phyloP scores from a whole-genome alignment of 2,888 invertebrate species.

The Tinea pellionella region DNA sequence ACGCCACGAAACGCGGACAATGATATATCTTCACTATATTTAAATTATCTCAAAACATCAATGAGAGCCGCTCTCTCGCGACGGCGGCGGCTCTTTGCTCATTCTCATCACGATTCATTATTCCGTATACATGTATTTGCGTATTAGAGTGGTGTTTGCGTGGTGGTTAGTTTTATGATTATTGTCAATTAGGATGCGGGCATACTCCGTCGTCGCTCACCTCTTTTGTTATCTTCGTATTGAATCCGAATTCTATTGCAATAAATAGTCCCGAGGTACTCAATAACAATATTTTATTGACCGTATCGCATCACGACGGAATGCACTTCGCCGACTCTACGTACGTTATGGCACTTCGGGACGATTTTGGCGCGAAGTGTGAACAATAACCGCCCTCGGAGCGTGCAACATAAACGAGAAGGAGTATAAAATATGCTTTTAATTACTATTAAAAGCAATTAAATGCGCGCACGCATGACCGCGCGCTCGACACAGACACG shows the following conservation, averaged over 20 bases:
- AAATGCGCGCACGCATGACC: slow-evolving; percentile 14
- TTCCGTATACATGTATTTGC: too few species aligned
- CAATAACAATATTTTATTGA: not conserved
- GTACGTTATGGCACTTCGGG: not conserved
- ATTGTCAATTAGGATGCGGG: too few species aligned
- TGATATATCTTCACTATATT: not conserved
- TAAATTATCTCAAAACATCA: not conserved
- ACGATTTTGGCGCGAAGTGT: not conserved
- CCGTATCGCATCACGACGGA: not conserved
- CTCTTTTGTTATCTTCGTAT: too few species aligned
- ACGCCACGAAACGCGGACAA: slow-evolving; percentile 1
- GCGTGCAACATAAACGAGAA: slow-evolving; percentile 3
- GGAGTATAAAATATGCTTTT: slow-evolving; percentile 15
- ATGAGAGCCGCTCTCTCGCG: not conserved
- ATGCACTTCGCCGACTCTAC: too few species aligned
- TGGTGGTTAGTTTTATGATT: too few species aligned
- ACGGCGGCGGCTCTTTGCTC: not conserved
- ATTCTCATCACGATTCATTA: not conserved
- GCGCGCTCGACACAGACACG: not conserved
- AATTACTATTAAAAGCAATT: slow-evolving; percentile 18
- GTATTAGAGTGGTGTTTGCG: too few species aligned
- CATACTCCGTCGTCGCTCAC: too few species aligned
- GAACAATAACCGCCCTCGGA: not conserved
- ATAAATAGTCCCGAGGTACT: not conserved
- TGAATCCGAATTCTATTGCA: not conserved